Evolutionary conservation across 2,888 invertebrate species (phyloP).

Genomic region (Sinotaia quadrata): DNA sequence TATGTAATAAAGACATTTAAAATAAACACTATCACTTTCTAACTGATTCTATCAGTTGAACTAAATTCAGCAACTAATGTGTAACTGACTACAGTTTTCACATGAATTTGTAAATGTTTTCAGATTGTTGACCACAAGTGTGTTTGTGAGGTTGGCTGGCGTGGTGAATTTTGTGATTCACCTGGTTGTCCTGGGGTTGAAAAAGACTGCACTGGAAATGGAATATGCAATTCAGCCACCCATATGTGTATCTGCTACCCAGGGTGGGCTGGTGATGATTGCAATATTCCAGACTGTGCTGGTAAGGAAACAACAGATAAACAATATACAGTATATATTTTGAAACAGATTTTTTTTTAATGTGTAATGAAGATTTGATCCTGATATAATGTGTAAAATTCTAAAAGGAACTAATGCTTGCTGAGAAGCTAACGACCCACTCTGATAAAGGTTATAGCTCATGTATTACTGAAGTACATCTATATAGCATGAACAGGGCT

Average conservation of each 20-base stretch:
- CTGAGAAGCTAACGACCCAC: too few species aligned
- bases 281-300: slow-evolving; percentile 56
- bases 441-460: too few species aligned
- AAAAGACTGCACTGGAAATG: slow-evolving; percentile 54
- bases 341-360: background rate
- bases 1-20: too few species aligned
- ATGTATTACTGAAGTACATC: too few species aligned
- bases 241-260: slow-evolving; percentile 52
- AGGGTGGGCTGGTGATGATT: slow-evolving; percentile 57
- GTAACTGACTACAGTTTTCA: too few species aligned
- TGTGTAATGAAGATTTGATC: background rate
- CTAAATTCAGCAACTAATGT: too few species aligned
- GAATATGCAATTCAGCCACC: slow-evolving; percentile 50
- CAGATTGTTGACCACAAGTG: too few species aligned
- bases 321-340: background rate
- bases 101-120: too few species aligned
- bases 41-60: too few species aligned
- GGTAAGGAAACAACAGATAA: slow-evolving; percentile 31
- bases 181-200: slow-evolving; percentile 56
- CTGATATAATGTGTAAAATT: background rate
- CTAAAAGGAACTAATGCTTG: background rate
- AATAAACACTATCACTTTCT: too few species aligned
- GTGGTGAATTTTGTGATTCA: slow-evolving; percentile 53
- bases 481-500: too few species aligned
- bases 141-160: slow-evolving; percentile 53